These are phyloP conservation scores for Autographa pulchrina DNA, from an alignment of 2,888 invertebrate genomes.

Conservation along the genomic window DNA sequence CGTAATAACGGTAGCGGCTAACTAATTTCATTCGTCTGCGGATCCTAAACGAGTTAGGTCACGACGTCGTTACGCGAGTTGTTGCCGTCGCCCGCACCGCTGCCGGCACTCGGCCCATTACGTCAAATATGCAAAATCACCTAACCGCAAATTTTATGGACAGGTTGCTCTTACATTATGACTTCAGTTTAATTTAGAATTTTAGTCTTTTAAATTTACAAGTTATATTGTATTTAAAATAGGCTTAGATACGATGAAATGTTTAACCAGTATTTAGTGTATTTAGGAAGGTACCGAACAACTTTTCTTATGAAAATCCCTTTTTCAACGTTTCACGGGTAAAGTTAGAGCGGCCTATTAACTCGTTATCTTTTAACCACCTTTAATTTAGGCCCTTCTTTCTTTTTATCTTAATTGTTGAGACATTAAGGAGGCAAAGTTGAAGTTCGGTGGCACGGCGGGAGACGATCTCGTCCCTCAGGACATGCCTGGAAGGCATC, in stretches of 20 bases:
- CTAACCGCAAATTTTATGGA: conserved; percentile 58
- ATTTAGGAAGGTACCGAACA: background rate
- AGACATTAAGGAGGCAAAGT: conserved; percentile 87
- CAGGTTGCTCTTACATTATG: conserved; percentile 48
- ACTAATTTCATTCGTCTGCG: conserved; percentile 86
- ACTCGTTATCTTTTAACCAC: conserved; percentile 89
- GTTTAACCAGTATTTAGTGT: background rate
- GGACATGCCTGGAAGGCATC: conserved; percentile 88
- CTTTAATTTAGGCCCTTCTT: conserved; percentile 88
- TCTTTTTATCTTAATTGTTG: conserved; percentile 90
- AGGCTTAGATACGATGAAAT: background rate
- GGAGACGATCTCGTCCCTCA: conserved; percentile 86
- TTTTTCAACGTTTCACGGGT: conserved; percentile 61
- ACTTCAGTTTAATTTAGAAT: conserved; percentile 21
- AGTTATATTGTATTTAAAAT: background rate
- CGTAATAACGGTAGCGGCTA: conserved; percentile 82
- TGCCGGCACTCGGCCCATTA: conserved; percentile 54
- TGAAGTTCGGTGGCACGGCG: conserved; percentile 83
- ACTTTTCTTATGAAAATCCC: conserved; percentile 32
- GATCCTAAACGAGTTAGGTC: conserved; percentile 84
- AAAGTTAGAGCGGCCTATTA: conserved; percentile 84
- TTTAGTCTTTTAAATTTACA: background rate
- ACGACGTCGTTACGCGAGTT: conserved; percentile 71
- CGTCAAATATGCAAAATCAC: conserved; percentile 63
- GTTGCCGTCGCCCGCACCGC: conserved; percentile 37